Base-by-base conservation (phyloP, 2,888 invertebrate species). In the Rosalia funebris region DNA sequence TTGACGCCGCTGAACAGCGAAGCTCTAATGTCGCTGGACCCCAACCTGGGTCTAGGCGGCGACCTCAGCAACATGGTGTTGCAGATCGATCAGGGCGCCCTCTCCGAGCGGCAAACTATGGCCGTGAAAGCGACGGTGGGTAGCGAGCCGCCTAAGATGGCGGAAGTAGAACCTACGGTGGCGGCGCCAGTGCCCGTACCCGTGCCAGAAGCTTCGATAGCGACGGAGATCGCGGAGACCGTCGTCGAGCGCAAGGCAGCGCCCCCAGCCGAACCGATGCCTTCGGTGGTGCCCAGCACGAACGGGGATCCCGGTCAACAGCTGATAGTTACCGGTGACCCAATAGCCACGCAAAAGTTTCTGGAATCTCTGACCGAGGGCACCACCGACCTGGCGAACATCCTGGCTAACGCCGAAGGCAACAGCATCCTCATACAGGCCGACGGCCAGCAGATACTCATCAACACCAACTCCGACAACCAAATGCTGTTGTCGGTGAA, bases 1-100 rank as follows among this genome's bases (percentile, higher is more conserved):
- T 84, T 89, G 54, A 88, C 88, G 14, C 90, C 91, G 0, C 84
- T 92, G 36, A 91, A 91, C 76, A 89, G 90, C 71, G 88, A 88
- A 60, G 86, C 89, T 1, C 78, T 90, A 41, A 84, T 89, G 81
- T 83, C 84, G 0, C 71, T 85, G 37, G 85, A 85, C 76, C 84
- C 85, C 0, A 84, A 82, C 70, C 73, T 85, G 20, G 82, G 80
- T 36, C 60, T 72, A n/a, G 82, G 83, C 9, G 82, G 82, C 1
- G 83, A 83, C 60, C 68, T 85, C 3, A 83, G 83, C 50, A 85
- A 85, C 65, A 82, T 85, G 66, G 83, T 85, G 16, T 71, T 85
- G n/a, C 85, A 85, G 71, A 82, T 84, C 44, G 85, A 84, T 65
- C 84, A 84, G 63, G 79, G 79, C 14, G 72, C 75, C 0, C 15